A percentile compares a stretch with the other conserved stretches of the same genome.
These are phyloP conservation scores for Alaudala cheleensis DNA, from an alignment of 2,113 vertebrate genomes.

Conservation along the genomic window DNA sequence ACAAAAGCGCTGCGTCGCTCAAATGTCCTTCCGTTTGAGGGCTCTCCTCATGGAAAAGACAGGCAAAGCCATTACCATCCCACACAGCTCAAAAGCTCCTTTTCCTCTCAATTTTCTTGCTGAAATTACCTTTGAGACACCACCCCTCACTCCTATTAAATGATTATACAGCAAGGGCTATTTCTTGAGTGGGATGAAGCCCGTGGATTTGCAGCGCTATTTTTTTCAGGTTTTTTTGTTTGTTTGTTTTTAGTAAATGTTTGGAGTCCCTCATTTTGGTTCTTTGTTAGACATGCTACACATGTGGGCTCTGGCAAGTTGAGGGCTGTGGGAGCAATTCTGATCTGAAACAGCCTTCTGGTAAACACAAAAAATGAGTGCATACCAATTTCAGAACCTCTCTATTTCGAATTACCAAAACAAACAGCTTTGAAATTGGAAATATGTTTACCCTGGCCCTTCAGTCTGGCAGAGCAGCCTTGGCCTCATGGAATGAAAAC, in stretches of 20 bases:
- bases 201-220: neutral
- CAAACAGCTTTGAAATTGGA: slow-evolving; percentile 38
- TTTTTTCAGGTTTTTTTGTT: neutral
- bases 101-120: neutral
- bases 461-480: neutral
- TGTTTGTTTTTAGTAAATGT: neutral
- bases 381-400: neutral
- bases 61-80: neutral
- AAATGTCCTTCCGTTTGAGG: neutral
- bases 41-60: neutral
- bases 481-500: neutral
- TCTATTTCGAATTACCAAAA: slow-evolving; percentile 11
- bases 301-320: neutral
- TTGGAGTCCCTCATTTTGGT: neutral
- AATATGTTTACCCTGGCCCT: slow-evolving; percentile 17
- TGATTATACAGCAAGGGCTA: accelerated
- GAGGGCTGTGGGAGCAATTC: neutral
- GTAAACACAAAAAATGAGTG: slow-evolving; percentile 1
- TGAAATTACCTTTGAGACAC: neutral
- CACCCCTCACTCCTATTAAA: neutral
- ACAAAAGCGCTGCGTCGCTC: neutral
- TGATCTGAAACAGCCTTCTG: neutral
- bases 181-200: neutral
- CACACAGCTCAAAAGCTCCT: neutral
- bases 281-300: neutral